Conservation (phyloP, 1,140 invertebrate genomes). For the Mercenaria mercenaria region DNA sequence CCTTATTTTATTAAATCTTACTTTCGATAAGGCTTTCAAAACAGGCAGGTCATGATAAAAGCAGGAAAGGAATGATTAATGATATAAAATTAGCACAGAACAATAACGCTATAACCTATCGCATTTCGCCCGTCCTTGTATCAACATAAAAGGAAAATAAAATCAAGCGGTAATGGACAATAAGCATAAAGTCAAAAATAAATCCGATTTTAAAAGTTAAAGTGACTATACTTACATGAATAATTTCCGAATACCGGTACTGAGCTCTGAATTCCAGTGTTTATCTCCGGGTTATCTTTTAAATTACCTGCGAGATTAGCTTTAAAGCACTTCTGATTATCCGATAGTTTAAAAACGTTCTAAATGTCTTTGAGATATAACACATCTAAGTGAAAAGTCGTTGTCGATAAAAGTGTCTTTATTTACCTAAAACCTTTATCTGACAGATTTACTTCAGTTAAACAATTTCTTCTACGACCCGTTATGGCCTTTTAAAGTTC, state of each 20-base stretch:
- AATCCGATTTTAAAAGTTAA: too few relatives aligned
- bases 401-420: not conserved
- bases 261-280: not conserved
- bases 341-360: slow-evolving; percentile 15
- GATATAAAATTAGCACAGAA: too few relatives aligned
- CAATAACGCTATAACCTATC: too few relatives aligned
- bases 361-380: not conserved
- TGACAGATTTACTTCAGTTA: not conserved
- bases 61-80: too few relatives aligned
- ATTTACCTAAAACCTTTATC: not conserved
- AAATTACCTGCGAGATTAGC: not conserved
- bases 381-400: not conserved
- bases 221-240: not conserved
- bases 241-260: not conserved
- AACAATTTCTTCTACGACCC: slow-evolving; percentile 14
- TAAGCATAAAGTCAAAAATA: too few relatives aligned
- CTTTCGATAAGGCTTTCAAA: too few relatives aligned
- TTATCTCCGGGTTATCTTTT: slow-evolving; percentile 4
- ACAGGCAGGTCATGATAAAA: too few relatives aligned
- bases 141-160: too few relatives aligned
- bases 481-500: slow-evolving; percentile 8
- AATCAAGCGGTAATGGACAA: too few relatives aligned
- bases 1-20: too few relatives aligned
- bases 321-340: slow-evolving; percentile 14
- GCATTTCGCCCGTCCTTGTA: too few relatives aligned